Percentiles rank a stretch among this genome's conserved stretches.
These are phyloP conservation scores for Terebella lapidaria DNA, from an alignment of 2,888 invertebrate species.

Conservation along the genomic window DNA sequence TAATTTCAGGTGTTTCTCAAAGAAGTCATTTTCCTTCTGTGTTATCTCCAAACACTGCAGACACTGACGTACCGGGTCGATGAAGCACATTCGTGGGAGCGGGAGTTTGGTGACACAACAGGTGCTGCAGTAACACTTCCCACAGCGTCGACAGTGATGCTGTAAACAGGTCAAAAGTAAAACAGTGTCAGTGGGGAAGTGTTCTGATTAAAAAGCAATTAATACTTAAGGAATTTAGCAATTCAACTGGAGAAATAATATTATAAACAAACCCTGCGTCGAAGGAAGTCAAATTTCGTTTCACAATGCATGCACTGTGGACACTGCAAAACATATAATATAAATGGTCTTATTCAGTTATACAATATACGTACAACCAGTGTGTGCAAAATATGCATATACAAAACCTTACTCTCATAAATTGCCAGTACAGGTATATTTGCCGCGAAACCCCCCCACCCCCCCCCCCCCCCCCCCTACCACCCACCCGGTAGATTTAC, in stretches of 20 bases:
- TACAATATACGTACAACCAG: too few species aligned
- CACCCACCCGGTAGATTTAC: too few species aligned
- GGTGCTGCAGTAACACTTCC: conserved; percentile 54
- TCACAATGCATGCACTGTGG: conserved; percentile 51
- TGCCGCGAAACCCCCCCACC: too few species aligned
- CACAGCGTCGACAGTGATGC: conserved; percentile 59
- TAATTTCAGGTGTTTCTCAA: conserved; percentile 54
- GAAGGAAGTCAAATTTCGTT: conserved; percentile 54
- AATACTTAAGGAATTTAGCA: too few species aligned
- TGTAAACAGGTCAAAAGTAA: conserved; percentile 28
- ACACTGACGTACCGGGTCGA: conserved; percentile 58
- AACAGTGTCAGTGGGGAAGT: background rate
- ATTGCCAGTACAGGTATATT: too few species aligned
- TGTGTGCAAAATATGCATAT: too few species aligned
- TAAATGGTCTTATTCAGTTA: too few species aligned
- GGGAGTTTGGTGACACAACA: conserved; percentile 53
- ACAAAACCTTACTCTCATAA: too few species aligned
- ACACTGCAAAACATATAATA: conserved; percentile 38
- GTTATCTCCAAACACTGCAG: conserved; percentile 50
- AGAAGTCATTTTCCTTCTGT: conserved; percentile 55
- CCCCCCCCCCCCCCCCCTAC: too few species aligned
- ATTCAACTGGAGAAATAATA: background rate
- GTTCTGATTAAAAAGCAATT: background rate
- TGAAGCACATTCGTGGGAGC: conserved; percentile 57
- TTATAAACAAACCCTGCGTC: conserved; percentile 50